Evolutionary conservation across 2,113 vertebrate genomes (phyloP).

Genomic region (Patagioenas fasciata): DNA sequence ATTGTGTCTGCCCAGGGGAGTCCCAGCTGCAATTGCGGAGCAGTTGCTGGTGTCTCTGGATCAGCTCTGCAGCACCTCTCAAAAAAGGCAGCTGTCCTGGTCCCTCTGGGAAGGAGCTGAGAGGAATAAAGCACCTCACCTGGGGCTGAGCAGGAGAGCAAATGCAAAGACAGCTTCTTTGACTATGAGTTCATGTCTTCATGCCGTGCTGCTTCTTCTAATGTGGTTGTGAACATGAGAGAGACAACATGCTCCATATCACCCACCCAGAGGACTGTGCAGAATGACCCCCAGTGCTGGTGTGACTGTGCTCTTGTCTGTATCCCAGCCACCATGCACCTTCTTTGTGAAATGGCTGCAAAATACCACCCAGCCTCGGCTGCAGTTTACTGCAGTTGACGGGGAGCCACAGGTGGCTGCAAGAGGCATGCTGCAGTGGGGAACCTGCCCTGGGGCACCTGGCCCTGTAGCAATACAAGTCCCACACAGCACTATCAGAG

Average conservation of each 20-base stretch:
- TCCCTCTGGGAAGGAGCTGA: background rate
- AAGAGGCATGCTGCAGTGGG: background rate
- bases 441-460: background rate
- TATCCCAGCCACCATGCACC: accelerated
- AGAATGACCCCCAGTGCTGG: background rate
- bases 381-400: accelerated
- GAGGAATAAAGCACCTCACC: accelerated
- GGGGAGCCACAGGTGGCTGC: background rate
- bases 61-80: background rate
- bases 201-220: background rate
- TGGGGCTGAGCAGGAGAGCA: background rate
- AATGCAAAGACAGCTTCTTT: background rate
- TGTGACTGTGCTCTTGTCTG: background rate
- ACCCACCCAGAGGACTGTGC: background rate
- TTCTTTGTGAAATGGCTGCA: background rate
- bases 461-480: background rate
- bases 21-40: accelerated
- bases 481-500: background rate
- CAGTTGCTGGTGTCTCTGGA: background rate
- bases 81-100: background rate
- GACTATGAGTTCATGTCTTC: background rate
- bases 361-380: background rate
- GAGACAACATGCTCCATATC: accelerated
- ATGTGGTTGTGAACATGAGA: background rate
- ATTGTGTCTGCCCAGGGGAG: accelerated